These are phyloP conservation scores for Mus pahari DNA, from an alignment of 2,113 vertebrate genomes.

Conservation along the genomic window DNA sequence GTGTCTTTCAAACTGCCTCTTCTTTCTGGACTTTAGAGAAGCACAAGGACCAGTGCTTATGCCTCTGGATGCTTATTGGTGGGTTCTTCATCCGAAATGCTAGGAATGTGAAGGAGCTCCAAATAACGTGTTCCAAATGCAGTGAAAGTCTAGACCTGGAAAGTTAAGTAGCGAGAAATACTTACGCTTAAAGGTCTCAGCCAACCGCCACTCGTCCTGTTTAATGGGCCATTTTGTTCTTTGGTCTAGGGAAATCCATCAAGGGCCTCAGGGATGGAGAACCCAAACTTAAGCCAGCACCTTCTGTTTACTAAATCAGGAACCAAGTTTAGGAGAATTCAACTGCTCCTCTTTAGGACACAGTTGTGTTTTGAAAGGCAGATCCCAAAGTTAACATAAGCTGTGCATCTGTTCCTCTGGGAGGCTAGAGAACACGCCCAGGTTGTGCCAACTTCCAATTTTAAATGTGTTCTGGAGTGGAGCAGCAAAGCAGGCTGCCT, in stretches of 20 bases:
- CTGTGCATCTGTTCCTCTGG: slow-evolving; percentile 67
- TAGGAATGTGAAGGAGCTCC: background rate
- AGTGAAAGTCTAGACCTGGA: background rate
- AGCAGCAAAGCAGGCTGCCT: background rate
- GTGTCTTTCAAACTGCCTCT: background rate
- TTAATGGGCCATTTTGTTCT: slow-evolving; percentile 46
- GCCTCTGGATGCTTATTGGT: background rate
- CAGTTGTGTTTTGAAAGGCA: slow-evolving; percentile 70
- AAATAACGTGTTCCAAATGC: background rate
- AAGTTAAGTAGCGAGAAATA: slow-evolving; percentile 18
- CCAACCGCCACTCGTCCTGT: background rate
- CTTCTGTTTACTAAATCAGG: slow-evolving; percentile 76
- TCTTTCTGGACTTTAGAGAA: slow-evolving; percentile 16
- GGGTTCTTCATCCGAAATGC: background rate
- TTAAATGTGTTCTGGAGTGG: background rate
- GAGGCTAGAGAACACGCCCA: slow-evolving; percentile 37
- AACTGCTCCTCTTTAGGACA: slow-evolving; percentile 68
- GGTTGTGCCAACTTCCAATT: slow-evolving; percentile 56
- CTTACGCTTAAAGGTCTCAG: slow-evolving; percentile 41
- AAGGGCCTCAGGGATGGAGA: slow-evolving; percentile 73
- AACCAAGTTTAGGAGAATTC: slow-evolving; percentile 70
- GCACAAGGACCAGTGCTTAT: background rate
- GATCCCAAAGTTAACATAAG: slow-evolving; percentile 51
- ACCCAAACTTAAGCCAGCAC: slow-evolving; percentile 60
- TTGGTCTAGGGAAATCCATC: slow-evolving; percentile 59